A percentile compares a stretch with the other conserved stretches of the same genome.
phyloP scores from a whole-genome alignment of 1,140 invertebrate species.

The Hyles vespertilio region DNA sequence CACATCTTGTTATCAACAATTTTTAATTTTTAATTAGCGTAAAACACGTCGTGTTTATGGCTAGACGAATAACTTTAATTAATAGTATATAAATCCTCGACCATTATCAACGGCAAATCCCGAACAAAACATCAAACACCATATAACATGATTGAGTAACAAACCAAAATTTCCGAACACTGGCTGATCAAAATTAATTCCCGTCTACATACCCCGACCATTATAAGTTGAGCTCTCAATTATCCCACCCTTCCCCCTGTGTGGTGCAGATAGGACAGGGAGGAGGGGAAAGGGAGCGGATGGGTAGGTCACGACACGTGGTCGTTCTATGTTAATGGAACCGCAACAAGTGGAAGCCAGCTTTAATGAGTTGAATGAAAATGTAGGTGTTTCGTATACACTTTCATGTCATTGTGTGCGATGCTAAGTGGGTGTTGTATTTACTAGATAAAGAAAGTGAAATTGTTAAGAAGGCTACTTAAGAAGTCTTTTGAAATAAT shows the following conservation, averaged over 20 bases:
- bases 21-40: no score
- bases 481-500: no score
- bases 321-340: slow-evolving; percentile 2
- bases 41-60: no score
- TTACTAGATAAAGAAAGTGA: no score
- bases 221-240: neutral
- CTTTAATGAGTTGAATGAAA: slow-evolving; percentile 4
- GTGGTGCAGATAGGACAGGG: neutral
- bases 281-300: neutral
- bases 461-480: no score
- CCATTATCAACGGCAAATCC: no score
- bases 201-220: neutral
- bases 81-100: no score
- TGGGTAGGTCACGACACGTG: neutral
- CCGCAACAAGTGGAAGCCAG: slow-evolving; percentile 1
- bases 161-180: slow-evolving; percentile 3
- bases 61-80: no score
- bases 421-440: no score
- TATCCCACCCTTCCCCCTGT: neutral
- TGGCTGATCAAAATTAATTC: slow-evolving; percentile 3
- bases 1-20: no score
- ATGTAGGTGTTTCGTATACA: neutral
- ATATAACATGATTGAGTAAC: neutral
- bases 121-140: no score
- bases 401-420: no score